Conservation (phyloP, 2,888 invertebrate genomes). For the Trissoscelio sp. region DNA sequence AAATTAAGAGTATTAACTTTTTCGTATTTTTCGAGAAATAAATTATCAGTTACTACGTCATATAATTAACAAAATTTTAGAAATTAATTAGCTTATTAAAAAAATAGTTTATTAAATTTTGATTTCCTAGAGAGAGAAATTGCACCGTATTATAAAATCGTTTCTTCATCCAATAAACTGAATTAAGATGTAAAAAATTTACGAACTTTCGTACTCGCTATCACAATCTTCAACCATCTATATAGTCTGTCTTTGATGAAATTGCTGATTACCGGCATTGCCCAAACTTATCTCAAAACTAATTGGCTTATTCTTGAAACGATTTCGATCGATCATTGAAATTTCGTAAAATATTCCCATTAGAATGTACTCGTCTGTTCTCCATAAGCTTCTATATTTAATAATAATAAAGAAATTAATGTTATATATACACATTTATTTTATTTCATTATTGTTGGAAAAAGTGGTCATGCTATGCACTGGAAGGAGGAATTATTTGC, state of each 20-base stretch:
- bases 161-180: background rate
- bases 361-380: constrained; percentile 87
- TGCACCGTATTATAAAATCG: background rate
- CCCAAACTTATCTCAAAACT: constrained; percentile 89
- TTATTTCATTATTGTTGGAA: no score
- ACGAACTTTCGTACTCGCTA: constrained; percentile 40
- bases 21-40: background rate
- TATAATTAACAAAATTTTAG: no score
- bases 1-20: no score
- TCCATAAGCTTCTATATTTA: constrained; percentile 86
- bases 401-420: background rate
- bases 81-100: no score
- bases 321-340: constrained; percentile 87
- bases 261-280: constrained; percentile 84
- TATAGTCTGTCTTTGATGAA: constrained; percentile 71
- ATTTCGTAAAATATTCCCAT: constrained; percentile 88
- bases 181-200: background rate
- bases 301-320: constrained; percentile 84
- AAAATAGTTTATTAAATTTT: background rate
- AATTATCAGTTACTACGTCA: no score
- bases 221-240: constrained; percentile 53
- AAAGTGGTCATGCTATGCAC: no score
- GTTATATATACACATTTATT: background rate
- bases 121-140: background rate
- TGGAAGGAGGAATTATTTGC: no score